These are phyloP conservation scores for Heteromurus nitidus DNA, from an alignment of 2,888 invertebrate species.

Conservation along the genomic window DNA sequence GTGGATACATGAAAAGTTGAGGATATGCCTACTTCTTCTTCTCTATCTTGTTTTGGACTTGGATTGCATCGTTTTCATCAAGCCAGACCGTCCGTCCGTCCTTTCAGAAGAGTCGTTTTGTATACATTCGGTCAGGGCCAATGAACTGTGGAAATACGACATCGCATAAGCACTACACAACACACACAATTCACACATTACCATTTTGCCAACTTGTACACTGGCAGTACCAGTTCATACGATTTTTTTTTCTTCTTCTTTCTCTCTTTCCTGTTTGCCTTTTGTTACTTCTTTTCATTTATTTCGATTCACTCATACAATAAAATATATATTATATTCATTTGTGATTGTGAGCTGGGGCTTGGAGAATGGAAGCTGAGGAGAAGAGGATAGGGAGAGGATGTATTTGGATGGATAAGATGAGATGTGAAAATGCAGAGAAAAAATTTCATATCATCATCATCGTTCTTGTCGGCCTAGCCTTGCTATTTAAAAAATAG, in stretches of 20 bases:
- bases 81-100: slow-evolving; percentile 17
- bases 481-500: too few relatives aligned
- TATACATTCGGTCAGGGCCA: slow-evolving; percentile 44
- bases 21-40: not conserved
- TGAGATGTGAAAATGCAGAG: not conserved
- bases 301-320: slow-evolving; percentile 2
- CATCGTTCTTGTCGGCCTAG: not conserved
- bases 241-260: not conserved
- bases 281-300: slow-evolving; percentile 21
- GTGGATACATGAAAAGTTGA: not conserved
- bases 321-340: not conserved
- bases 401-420: not conserved
- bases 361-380: not conserved
- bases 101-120: slow-evolving; percentile 19
- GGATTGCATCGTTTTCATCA: slow-evolving; percentile 5
- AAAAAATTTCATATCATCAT: not conserved
- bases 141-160: slow-evolving; percentile 35
- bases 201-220: slow-evolving; percentile 7
- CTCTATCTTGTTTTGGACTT: not conserved
- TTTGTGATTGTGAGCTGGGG: not conserved
- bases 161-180: not conserved
- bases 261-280: slow-evolving; percentile 27
- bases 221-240: slow-evolving; percentile 23
- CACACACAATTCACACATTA: slow-evolving; percentile 36
- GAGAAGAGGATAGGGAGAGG: not conserved